Base-by-base conservation (phyloP, 2,888 invertebrate species). In the Cephus pygmeus region DNA sequence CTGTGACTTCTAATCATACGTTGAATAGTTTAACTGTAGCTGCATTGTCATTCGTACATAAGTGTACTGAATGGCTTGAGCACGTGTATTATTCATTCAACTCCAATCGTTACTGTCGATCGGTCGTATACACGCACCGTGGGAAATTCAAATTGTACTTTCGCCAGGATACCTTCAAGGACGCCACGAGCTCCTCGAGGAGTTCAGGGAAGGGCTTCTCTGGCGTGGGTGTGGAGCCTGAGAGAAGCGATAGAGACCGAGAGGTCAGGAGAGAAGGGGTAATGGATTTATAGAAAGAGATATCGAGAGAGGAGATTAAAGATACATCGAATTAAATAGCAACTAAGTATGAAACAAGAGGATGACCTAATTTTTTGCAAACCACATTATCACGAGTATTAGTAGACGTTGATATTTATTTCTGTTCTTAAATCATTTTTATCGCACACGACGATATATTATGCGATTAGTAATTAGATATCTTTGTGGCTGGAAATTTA, bases 141-240 rank as follows among this genome's bases (percentile, higher is more conserved):
- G 56, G 56, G 56, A 56, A 56, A 85, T 56, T 56, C 56, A 56
- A 56, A 56, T 9, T 56, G 23, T 56, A 56, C 56, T 56, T 56
- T 56, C 56, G 56, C 56, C 23, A 56, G 56, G 56, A 23, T 23
- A 56, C 23, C 23, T 56, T 23, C 56, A 56, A 56, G 56, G 56
- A 56, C 56, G 56, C 56, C 23, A 56, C 56, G 9, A 56, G 23
- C 23, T 56, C 9, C 56, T 9, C 1, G 56, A 23, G 23, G 23
- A 9, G 9, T 23, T 56, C 23, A 23, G 56, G 23, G 23, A 23
- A 56, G 56, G 56, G 56, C 56, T 15, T 9, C 23, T 56, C 35
- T 35, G 12, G 23, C 23, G 56, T 56, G 56, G 56, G 56, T 56
- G 56, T 56, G 56, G 56, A 56, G 56, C 15, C 56, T 56, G 23